Percentiles rank a stretch among this genome's conserved stretches.
These are phyloP conservation scores for Molossus molossus DNA, from an alignment of 2,797 vertebrate genomes.

Conservation along the genomic window DNA sequence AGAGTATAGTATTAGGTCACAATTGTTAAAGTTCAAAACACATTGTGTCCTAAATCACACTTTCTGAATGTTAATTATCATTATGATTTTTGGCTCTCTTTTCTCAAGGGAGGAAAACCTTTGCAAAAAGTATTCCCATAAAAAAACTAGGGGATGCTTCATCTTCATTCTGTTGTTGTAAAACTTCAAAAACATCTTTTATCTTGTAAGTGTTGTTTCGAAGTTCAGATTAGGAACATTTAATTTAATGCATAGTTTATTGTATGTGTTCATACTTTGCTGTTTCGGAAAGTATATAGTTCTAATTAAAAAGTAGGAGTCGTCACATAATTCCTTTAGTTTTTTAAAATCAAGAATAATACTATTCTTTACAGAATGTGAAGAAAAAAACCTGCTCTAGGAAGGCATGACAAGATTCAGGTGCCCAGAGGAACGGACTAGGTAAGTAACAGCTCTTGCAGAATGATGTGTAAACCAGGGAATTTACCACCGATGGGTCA, in stretches of 20 bases:
- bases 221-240: constrained; percentile 2
- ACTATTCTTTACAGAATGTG: neutral
- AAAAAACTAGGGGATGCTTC: neutral
- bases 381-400: neutral
- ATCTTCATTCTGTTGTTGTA: constrained; percentile 25
- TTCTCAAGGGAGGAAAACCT: constrained; percentile 6
- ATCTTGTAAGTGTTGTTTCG: constrained; percentile 1
- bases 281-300: neutral
- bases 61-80: neutral
- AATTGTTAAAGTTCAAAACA: neutral
- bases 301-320: constrained; percentile 52
- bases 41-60: neutral
- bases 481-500: neutral
- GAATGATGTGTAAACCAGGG: neutral
- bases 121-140: neutral
- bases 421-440: neutral
- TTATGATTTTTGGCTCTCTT: neutral
- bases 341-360: constrained; percentile 7
- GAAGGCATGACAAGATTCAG: neutral
- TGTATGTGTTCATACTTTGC: neutral
- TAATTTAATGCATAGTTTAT: neutral
- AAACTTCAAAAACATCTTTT: neutral
- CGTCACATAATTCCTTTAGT: neutral
- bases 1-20: neutral
- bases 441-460: neutral